Evolutionary conservation across 2,113 vertebrate genomes (phyloP).

Genomic region (Pygoscelis antarcticus): DNA sequence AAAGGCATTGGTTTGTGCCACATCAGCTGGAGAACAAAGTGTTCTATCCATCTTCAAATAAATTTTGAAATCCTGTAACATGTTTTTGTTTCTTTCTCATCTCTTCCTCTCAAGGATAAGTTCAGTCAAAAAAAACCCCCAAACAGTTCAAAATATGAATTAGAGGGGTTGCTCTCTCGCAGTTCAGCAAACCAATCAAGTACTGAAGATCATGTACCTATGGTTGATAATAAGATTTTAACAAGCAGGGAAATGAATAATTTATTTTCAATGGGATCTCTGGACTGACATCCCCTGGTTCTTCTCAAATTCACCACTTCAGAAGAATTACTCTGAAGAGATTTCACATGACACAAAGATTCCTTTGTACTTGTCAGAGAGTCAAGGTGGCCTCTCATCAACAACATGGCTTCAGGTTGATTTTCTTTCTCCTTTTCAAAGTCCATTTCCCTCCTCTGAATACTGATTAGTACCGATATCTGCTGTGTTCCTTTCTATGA

Average conservation of each 20-base stretch:
- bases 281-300: background rate
- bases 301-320: slow-evolving; percentile 7
- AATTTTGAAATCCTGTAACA: background rate
- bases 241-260: slow-evolving; percentile 24
- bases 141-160: background rate
- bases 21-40: background rate
- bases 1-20: background rate
- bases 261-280: slow-evolving; percentile 3
- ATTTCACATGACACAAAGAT: slow-evolving; percentile 7
- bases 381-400: slow-evolving; percentile 53
- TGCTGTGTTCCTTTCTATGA: background rate
- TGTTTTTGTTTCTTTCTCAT: background rate
- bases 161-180: background rate
- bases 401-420: slow-evolving; percentile 15
- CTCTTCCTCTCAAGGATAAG: background rate
- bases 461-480: background rate
- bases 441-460: background rate
- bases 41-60: background rate
- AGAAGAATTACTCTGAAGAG: slow-evolving; percentile 23
- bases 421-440: slow-evolving; percentile 17
- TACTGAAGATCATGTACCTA: background rate
- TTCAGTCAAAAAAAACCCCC: background rate
- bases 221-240: slow-evolving; percentile 13
- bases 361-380: slow-evolving; percentile 50
- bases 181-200: background rate